A percentile compares a stretch with the other conserved stretches of the same genome.
These are phyloP conservation scores for Myrmophylax atrothorax DNA, from an alignment of 2,113 vertebrate genomes.

Conservation along the genomic window DNA sequence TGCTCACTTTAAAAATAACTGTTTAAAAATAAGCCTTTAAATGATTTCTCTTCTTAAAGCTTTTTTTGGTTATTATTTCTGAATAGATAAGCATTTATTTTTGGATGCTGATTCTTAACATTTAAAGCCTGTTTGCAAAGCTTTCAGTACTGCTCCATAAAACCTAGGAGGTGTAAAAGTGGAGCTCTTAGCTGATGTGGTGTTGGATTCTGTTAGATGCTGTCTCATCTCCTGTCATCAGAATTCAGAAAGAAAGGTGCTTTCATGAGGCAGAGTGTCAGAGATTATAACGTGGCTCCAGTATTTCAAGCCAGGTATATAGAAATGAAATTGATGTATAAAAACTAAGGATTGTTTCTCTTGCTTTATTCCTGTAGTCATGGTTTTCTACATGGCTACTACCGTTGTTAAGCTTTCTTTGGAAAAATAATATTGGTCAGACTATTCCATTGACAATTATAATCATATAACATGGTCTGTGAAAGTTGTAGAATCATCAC, in stretches of 20 bases:
- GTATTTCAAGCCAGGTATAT: background rate
- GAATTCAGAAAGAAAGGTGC: background rate
- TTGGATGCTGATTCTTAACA: conserved; percentile 5
- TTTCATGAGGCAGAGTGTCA: background rate
- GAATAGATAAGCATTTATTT: conserved; percentile 23
- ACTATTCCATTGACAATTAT: background rate
- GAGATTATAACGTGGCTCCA: background rate
- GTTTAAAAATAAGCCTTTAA: conserved; percentile 51
- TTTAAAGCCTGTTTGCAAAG: background rate
- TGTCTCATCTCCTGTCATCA: background rate
- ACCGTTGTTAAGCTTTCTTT: background rate
- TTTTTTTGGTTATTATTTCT: conserved; percentile 8
- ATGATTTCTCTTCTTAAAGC: background rate
- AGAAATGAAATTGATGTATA: background rate
- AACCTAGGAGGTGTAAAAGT: background rate
- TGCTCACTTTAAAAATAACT: conserved; percentile 32
- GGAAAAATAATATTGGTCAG: background rate
- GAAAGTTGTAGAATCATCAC: background rate
- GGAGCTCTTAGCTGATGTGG: background rate
- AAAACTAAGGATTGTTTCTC: background rate
- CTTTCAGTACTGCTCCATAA: background rate
- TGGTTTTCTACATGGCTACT: background rate
- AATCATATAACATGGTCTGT: background rate
- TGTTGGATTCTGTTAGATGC: background rate
- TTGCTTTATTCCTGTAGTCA: background rate